Evolutionary conservation across 2,113 vertebrate species (phyloP).

Genomic region (Ameiurus melas): DNA sequence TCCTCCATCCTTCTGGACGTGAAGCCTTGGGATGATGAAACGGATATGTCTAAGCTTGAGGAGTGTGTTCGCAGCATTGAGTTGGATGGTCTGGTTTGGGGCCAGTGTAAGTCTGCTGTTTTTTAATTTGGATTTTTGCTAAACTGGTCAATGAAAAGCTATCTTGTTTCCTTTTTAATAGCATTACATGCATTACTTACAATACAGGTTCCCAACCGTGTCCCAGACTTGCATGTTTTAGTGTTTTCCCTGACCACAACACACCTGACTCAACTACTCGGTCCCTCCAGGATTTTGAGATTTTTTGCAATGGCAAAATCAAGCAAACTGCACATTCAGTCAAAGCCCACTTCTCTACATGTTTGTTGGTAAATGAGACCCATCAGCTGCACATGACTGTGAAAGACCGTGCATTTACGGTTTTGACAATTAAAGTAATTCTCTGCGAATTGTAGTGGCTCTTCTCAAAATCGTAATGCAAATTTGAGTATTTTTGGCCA

Average conservation of each 20-base stretch:
- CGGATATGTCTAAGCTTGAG: constrained; percentile 91
- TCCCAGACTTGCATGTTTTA: neutral
- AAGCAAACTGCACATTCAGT: too few relatives aligned
- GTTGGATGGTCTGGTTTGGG: constrained; percentile 93
- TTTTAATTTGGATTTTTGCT: neutral
- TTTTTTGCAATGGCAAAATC: too few relatives aligned
- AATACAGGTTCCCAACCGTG: neutral
- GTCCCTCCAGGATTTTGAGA: too few relatives aligned
- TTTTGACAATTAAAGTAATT: too few relatives aligned
- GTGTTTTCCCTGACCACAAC: neutral
- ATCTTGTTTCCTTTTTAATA: neutral
- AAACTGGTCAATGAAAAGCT: neutral
- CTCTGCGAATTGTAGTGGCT: too few relatives aligned
- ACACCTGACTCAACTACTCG: neutral
- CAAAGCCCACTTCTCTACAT: too few relatives aligned
- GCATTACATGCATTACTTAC: neutral
- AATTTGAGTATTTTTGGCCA: too few relatives aligned
- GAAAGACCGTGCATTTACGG: too few relatives aligned
- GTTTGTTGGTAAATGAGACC: too few relatives aligned
- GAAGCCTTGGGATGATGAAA: constrained; percentile 98
- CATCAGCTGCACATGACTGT: too few relatives aligned
- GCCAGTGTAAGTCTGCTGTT: constrained; percentile 83
- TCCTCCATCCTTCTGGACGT: constrained; percentile 93
- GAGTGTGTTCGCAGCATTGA: constrained; percentile 90
- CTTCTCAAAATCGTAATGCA: too few relatives aligned